Evolutionary conservation across 2,888 invertebrate genomes (phyloP), one percentile per base, ranked within the genome.

Genomic region (Temnothorax rugatulus): DNA sequence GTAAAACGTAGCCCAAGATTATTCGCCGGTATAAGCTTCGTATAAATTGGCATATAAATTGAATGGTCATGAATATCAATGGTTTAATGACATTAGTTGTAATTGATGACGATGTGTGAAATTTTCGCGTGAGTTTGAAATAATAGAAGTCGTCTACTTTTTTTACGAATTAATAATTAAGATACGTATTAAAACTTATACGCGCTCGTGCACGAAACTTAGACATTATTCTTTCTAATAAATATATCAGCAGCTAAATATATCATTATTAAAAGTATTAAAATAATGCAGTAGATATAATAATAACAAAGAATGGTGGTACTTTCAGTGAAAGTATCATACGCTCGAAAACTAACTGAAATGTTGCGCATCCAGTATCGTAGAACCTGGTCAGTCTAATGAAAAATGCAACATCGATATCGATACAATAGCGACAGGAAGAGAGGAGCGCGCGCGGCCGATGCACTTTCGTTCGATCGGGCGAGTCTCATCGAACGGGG

Each of bases 371-470:
- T 44, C 29, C 34, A n/a, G 8, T 9, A 41, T 13, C 25, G 29
- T 21, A 29, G 44, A 44, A 54, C 41, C 57, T 29, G 34, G n/a
- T 15, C 76, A 44, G n/a, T 77, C 69, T 69, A 77, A 77, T 77
- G 57, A 77, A 77, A 77, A 77, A 77, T 69, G 69, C 77, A 69
- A 29, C 44, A 69, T 77, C 77, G 68, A 68, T 68, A 73, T 81
- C 77, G 77, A 73, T 73, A 81, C 79, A 81, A 79, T 73, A 15
- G 57, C 79, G 73, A 73, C 73, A 59, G 79, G 79, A 81, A 81
- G 52, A 71, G 50, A 52, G 21, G 47, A 59, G 73, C 59, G 29
- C 68, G 79, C 71, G 59, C 79, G 71, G 79, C 79, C 79, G 79
- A 57, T 71, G 79, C 59, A 71, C 59, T 59, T 61, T 73, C 79